Conservation (phyloP, 1,140 invertebrate genomes). For the Arion vulgaris region DNA sequence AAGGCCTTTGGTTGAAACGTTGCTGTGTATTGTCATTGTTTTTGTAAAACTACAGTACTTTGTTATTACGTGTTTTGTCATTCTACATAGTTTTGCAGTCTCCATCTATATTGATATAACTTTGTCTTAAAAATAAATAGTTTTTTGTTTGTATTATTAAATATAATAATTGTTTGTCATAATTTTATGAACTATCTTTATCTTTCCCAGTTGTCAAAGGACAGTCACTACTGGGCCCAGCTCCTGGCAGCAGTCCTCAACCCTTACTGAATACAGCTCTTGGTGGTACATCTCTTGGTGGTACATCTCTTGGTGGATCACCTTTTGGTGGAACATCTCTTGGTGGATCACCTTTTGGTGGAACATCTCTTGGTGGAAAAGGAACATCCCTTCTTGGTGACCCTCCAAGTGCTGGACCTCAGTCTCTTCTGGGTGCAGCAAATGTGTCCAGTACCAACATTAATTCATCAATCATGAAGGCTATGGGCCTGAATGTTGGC, state of each 20-base stretch:
- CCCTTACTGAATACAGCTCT: neutral
- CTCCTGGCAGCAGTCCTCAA: slow-evolving; percentile 4
- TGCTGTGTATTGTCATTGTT: too few species aligned
- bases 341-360: neutral
- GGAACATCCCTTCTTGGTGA: slow-evolving; percentile 29
- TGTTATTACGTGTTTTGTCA: too few species aligned
- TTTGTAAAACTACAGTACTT: too few species aligned
- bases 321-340: neutral
- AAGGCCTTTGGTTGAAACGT: too few species aligned
- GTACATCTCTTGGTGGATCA: neutral
- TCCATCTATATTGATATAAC: too few species aligned
- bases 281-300: neutral
- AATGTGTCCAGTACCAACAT: neutral
- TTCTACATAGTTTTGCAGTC: too few species aligned
- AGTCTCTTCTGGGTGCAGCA: neutral
- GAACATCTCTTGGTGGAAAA: neutral
- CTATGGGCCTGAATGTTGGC: slow-evolving; percentile 31
- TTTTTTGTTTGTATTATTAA: too few species aligned
- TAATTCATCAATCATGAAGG: slow-evolving; percentile 26
- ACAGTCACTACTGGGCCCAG: slow-evolving; percentile 27
- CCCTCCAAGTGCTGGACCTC: neutral
- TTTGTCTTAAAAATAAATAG: too few species aligned
- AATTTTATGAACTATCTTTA: neutral
- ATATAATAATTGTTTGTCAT: too few species aligned
- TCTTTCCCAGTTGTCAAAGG: slow-evolving; percentile 10